Evolutionary conservation across 2,888 invertebrate species (phyloP), one percentile per base, ranked within the genome.

Genomic region (Eupeodes luniger): DNA sequence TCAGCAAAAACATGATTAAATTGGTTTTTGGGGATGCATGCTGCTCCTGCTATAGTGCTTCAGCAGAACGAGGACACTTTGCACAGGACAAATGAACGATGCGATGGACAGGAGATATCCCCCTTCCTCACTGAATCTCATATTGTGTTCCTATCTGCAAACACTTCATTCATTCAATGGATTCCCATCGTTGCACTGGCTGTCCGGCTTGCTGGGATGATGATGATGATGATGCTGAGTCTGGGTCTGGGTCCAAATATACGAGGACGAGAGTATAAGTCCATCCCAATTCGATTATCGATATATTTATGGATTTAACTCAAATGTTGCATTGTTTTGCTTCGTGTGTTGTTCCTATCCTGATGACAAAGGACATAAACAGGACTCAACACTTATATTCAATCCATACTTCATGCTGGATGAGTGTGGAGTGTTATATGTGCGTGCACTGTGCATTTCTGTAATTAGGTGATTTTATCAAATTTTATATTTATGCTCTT

Each of bases 241-340:
- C 11, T 44, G 19, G 90, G 76, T 5, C 40, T 40, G 40, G 6
- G 9, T 40, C 40, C 40, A 9, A 40, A 9, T 7, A 9, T 40
- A 40, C 4, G 1, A 40, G 27, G 27, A 27, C 27, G 27, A 27
- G 27, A 27, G 19, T 6, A 57, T 82, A 87, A 81, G 72, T 76
- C 78, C 89, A 81, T 78, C 72, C 89, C 74, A 64, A 83, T 88
- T 91, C 91, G 91, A 91, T 91, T 91, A 91, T 91, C 91, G 91
- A 90, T 91, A 91, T 91, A 91, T 91, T 91, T 92, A 92, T 91
- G 91, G 90, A 91, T 91, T 90, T 90, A 85, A 85, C 88, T 86
- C 84, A 81, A 79, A 88, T 88, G 81, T 85, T 69, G 81, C 81
- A 81, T 88, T 88, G 88, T 88, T 84, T 74, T 81, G 57, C 74